Evolutionary conservation across 1,140 invertebrate species (phyloP).

Genomic region (Neotoxoptera formosana): DNA sequence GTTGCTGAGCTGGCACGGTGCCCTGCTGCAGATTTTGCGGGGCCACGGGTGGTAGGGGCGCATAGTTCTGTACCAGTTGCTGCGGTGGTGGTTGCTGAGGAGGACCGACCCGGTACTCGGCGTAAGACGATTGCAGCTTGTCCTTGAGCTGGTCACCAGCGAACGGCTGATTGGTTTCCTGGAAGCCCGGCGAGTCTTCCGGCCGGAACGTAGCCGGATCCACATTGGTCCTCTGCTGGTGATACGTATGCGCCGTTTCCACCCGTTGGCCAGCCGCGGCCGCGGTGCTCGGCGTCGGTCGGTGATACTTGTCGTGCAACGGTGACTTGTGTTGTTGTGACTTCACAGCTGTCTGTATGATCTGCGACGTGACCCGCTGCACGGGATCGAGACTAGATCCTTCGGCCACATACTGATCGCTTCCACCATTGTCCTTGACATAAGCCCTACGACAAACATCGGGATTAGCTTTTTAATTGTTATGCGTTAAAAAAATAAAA

Average conservation of each 20-base stretch:
- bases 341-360: background rate
- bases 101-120: background rate
- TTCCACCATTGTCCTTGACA: background rate
- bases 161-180: slow-evolving; percentile 49
- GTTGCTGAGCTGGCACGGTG: background rate
- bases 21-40: background rate
- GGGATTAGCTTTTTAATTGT: background rate
- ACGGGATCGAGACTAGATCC: slow-evolving; percentile 35
- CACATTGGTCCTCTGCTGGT: slow-evolving; percentile 42
- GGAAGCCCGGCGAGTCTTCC: slow-evolving; percentile 32
- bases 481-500: too few relatives aligned
- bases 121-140: slow-evolving; percentile 27
- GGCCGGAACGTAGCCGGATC: slow-evolving; percentile 35
- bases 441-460: slow-evolving; percentile 1
- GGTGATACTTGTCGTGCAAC: slow-evolving; percentile 28
- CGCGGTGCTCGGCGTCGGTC: slow-evolving; percentile 3
- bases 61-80: background rate
- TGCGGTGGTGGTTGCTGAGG: background rate
- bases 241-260: slow-evolving; percentile 40
- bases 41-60: background rate
- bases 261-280: background rate
- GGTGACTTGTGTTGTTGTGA: slow-evolving; percentile 37
- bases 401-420: slow-evolving; percentile 35
- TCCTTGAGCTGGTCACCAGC: slow-evolving; percentile 48
- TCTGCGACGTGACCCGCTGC: slow-evolving; percentile 20